phyloP scores from a whole-genome alignment of 2,888 invertebrate species.

The Cylloceria caligata region DNA sequence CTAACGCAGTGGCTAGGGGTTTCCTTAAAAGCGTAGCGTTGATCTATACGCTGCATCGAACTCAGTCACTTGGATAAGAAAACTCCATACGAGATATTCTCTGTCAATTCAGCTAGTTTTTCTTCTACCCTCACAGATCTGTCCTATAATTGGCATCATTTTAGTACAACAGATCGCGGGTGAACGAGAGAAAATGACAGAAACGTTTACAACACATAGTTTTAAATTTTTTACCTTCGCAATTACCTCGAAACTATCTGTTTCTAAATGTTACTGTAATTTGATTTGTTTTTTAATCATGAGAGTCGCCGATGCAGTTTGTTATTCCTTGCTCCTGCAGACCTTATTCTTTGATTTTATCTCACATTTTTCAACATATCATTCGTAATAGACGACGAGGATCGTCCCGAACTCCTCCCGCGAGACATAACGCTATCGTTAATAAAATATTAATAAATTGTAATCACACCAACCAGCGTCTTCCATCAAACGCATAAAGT shows the following conservation, averaged over 20 bases:
- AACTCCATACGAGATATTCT: too few relatives aligned
- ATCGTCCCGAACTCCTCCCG: constrained; percentile 19
- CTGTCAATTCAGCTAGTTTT: too few relatives aligned
- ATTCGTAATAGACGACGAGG: constrained; percentile 15
- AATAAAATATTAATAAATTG: constrained; percentile 16
- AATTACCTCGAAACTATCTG: not conserved
- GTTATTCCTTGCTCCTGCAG: constrained; percentile 5
- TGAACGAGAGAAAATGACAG: too few relatives aligned
- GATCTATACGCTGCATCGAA: too few relatives aligned
- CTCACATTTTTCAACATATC: constrained; percentile 42
- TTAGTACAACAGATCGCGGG: too few relatives aligned
- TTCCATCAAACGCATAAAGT: constrained; percentile 65
- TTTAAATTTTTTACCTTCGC: not conserved
- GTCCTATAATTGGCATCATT: too few relatives aligned
- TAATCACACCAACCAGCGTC: constrained; percentile 57
- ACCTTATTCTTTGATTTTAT: constrained; percentile 15
- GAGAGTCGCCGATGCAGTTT: constrained; percentile 13
- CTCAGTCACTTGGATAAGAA: too few relatives aligned
- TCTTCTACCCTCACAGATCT: too few relatives aligned
- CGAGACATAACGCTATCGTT: constrained; percentile 23
- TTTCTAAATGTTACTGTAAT: constrained; percentile 5
- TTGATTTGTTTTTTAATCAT: constrained; percentile 1
- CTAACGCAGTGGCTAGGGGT: too few relatives aligned
- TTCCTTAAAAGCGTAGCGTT: too few relatives aligned
- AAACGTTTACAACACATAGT: not conserved